These are phyloP conservation scores for Callyntrura guangdongensis DNA, from an alignment of 2,888 invertebrate species.

Conservation along the genomic window DNA sequence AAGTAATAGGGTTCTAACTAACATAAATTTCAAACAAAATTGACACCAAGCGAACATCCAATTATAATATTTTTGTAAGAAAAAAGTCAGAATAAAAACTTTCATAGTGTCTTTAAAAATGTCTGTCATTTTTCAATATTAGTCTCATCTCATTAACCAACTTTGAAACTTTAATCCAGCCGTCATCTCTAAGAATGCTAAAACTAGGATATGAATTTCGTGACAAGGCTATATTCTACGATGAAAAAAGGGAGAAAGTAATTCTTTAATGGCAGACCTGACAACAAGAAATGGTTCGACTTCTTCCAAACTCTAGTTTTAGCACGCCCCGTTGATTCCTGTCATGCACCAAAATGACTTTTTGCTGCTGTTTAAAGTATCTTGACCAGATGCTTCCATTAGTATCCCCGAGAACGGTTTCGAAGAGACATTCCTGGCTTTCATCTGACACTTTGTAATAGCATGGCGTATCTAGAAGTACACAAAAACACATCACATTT, in stretches of 20 bases:
- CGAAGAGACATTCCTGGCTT: conserved; percentile 76
- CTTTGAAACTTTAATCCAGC: conserved; percentile 54
- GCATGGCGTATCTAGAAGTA: conserved; percentile 70
- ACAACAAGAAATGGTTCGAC: conserved; percentile 80
- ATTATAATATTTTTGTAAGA: background rate
- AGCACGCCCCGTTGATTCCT: conserved; percentile 79
- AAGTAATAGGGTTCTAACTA: background rate
- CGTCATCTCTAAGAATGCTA: background rate
- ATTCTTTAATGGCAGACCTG: conserved; percentile 72
- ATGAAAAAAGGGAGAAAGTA: conserved; percentile 17
- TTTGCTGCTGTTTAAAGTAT: conserved; percentile 80
- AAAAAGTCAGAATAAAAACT: background rate
- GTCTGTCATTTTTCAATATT: conserved; percentile 60
- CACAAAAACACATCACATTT: conserved; percentile 8
- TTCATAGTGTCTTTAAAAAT: conserved; percentile 1
- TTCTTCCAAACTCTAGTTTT: conserved; percentile 81
- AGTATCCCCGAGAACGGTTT: conserved; percentile 76
- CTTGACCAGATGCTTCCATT: conserved; percentile 80
- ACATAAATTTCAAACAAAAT: conserved; percentile 20
- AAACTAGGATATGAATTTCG: background rate
- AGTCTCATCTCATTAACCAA: conserved; percentile 68
- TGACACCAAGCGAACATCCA: background rate
- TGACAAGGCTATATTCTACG: conserved; percentile 25
- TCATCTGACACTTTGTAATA: conserved; percentile 80
- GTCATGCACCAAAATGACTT: conserved; percentile 81